Conservation (phyloP, 2,888 invertebrate species). For the Neoscelio sp. region DNA sequence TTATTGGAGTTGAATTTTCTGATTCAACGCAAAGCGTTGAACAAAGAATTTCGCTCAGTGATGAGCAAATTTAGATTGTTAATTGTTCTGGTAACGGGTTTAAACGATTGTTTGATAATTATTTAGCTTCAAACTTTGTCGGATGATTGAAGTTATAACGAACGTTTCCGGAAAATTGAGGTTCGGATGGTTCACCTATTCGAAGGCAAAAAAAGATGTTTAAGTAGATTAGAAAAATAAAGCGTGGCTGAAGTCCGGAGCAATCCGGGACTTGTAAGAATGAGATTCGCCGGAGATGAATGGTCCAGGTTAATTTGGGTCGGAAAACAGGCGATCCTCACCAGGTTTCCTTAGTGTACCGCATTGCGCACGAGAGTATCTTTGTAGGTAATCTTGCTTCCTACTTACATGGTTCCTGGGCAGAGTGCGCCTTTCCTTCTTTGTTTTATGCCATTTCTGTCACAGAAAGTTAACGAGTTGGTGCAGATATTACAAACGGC, state of each 20-base stretch:
- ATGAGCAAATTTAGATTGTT: neutral
- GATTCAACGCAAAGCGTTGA: neutral
- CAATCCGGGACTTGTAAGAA: conserved; percentile 19
- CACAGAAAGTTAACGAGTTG: conserved; percentile 60
- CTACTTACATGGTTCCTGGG: conserved; percentile 53
- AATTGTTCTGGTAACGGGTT: neutral
- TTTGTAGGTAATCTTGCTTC: conserved; percentile 55
- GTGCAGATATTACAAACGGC: conserved; percentile 50
- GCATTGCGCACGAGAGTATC: conserved; percentile 60
- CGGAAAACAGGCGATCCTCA: conserved; percentile 47
- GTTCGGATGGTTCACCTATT: neutral
- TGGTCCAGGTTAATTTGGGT: conserved; percentile 58
- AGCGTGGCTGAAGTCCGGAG: neutral
- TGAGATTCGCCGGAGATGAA: conserved; percentile 25
- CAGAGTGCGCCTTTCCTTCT: conserved; percentile 17
- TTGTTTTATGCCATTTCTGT: conserved; percentile 42
- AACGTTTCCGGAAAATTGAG: neutral
- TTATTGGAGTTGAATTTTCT: neutral
- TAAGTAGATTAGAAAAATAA: no score
- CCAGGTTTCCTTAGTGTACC: conserved; percentile 35
- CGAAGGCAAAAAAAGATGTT: neutral
- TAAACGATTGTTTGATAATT: neutral
- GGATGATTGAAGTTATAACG: neutral
- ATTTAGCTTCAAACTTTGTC: neutral
- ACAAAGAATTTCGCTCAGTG: neutral